Base-by-base conservation (phyloP, 2,797 vertebrate species). In the Smutsia temminckii region DNA sequence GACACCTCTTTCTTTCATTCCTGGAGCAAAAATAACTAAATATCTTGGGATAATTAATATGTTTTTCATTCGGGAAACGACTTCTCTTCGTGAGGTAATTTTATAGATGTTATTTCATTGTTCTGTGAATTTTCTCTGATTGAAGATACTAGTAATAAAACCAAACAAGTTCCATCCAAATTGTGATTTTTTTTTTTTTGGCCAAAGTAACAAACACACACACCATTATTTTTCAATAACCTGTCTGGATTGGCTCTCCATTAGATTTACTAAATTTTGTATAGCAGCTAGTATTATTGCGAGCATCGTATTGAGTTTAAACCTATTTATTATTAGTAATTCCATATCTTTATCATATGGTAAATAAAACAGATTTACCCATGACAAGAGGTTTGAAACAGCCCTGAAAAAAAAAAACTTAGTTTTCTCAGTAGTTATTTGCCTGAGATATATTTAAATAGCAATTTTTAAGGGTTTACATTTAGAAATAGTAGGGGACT, bases 11-110 rank as follows among this genome's bases (percentile, higher is more conserved):
- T 99, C 99, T 87, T 99, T 99, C 96, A 99, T 99, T 53, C 99
- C 99, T 27, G 99, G 99, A 95, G 99, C 99, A 21, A 99, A 99
- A 98, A 99, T 99, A 98, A 99, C 99, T 63, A 99, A 99, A 86
- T 99, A 99, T 93, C 99, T 99, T 1, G 99, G 99, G 32, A 99
- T 99, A 98, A 99, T 99, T 98, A 99, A 99, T 98, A 99, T 99
- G 99, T 99, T 99, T 98, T 99, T 99, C 96, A 99, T 99, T 96
- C 98, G 99, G 94, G 99, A 99, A 98, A 99, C 99, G 3, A 99
- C 99, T 51, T 99, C 99, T 6, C 98, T 99, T 78, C 99, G 99
- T 59, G 99, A 99, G 99, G 99, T 99, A 98, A 97, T 98, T 95
- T 86, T 27, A 0, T 79, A 34, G 6, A 85, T 84, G 64, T 90